Evolutionary conservation across 2,113 vertebrate species (phyloP).

Genomic region (Hydrolagus affinis): DNA sequence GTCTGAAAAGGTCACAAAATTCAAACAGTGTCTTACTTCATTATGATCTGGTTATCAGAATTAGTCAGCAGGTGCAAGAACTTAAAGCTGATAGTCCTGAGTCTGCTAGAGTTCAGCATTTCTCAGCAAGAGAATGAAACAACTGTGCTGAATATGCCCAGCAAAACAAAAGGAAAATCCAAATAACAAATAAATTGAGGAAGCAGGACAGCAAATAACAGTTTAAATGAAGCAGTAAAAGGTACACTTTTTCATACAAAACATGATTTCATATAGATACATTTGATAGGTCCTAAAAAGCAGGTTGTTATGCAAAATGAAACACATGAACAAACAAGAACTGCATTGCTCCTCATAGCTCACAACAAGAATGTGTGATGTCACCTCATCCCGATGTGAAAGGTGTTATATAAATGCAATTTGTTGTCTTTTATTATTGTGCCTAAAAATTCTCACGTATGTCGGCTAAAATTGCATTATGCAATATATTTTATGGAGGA

Average conservation of each 20-base stretch:
- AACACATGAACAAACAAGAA: neutral
- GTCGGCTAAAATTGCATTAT: neutral
- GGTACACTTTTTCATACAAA: neutral
- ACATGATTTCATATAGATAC: neutral
- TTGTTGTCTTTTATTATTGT: conserved; percentile 13
- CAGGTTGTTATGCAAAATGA: neutral
- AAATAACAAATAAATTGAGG: neutral
- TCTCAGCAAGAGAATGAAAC: neutral
- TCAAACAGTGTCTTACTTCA: neutral
- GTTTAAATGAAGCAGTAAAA: neutral
- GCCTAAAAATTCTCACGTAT: neutral
- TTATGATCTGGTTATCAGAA: neutral
- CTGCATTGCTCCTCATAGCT: too few species aligned
- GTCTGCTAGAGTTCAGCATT: neutral
- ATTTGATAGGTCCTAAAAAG: neutral
- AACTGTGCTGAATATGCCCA: neutral
- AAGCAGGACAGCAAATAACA: neutral
- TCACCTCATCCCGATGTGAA: too few species aligned
- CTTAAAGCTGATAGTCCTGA: neutral
- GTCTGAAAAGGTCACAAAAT: neutral
- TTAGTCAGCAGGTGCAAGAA: neutral
- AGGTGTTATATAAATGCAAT: neutral
- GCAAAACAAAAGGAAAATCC: neutral
- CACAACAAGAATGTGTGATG: too few species aligned
- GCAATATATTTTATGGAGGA: neutral